phyloP scores from a whole-genome alignment of 2,113 vertebrate genomes.

The Onychostruthus taczanowskii region DNA sequence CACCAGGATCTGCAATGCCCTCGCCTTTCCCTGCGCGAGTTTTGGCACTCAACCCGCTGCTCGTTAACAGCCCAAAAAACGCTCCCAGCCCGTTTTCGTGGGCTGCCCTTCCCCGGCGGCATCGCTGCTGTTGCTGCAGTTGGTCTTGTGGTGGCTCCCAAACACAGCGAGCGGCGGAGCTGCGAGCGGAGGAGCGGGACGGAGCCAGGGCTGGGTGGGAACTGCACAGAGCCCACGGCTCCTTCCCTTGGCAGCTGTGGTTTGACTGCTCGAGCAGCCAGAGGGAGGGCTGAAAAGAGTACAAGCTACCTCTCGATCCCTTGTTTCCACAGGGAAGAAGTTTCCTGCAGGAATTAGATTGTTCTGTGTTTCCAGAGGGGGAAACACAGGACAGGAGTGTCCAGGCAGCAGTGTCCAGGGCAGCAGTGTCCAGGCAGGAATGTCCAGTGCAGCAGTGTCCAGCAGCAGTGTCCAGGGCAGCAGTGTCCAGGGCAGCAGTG shows the following conservation, averaged over 20 bases:
- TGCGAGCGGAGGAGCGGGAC: neutral
- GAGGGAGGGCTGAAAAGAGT: neutral
- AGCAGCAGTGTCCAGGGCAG: no score
- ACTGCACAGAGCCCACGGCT: neutral
- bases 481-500: no score
- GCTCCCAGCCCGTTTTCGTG: accelerated
- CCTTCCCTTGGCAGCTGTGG: neutral
- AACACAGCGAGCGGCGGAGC: constrained; percentile 4
- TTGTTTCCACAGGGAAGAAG: neutral
- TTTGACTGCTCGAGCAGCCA: neutral
- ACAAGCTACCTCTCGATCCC: neutral
- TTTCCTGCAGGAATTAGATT: neutral
- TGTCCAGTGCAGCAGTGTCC: no score
- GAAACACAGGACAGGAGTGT: no score
- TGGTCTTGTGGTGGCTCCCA: constrained; percentile 49
- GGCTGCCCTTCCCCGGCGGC: neutral
- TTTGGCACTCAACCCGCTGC: accelerated
- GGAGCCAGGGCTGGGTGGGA: neutral
- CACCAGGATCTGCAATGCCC: accelerated
- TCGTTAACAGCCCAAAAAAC: neutral
- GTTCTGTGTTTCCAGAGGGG: neutral
- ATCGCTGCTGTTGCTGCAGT: constrained; percentile 22
- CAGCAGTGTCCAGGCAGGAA: no score
- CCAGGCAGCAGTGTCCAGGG: neutral
- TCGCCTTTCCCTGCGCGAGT: accelerated